phyloP scores from a whole-genome alignment of 2,113 vertebrate species.

The Caranx melampygus region DNA sequence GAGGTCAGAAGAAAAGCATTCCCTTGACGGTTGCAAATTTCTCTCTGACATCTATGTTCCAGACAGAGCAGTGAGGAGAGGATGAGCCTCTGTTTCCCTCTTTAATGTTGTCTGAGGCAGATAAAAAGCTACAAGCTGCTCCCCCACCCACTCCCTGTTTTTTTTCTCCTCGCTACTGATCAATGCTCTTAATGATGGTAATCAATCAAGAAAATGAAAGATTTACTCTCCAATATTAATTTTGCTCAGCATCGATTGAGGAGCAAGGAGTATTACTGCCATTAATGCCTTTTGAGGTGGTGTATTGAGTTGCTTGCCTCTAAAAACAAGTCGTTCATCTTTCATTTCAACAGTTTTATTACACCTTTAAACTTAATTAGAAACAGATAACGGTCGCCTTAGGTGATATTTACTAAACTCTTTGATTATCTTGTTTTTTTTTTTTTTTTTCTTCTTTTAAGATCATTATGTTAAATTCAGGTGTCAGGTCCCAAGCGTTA shows the following conservation, averaged over 20 bases:
- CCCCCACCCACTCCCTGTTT: conserved; percentile 49
- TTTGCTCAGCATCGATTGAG: conserved; percentile 79
- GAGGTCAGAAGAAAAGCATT: conserved; percentile 78
- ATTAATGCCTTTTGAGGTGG: conserved; percentile 78
- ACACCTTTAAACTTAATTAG: conserved; percentile 77
- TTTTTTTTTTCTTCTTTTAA: conserved; percentile 31
- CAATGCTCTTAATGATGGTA: conserved; percentile 78
- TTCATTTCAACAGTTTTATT: conserved; percentile 79
- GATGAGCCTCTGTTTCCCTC: conserved; percentile 46
- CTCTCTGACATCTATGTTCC: conserved; percentile 69
- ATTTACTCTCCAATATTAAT: conserved; percentile 83
- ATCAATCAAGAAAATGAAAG: conserved; percentile 82
- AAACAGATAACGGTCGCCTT: conserved; percentile 77
- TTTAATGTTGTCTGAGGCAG: conserved; percentile 66
- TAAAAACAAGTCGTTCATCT: conserved; percentile 80
- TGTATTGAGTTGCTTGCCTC: conserved; percentile 71
- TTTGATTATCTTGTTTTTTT: conserved; percentile 60
- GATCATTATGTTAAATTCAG: conserved; percentile 60
- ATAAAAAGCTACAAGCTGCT: conserved; percentile 66
- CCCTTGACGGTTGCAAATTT: conserved; percentile 76
- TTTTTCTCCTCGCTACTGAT: conserved; percentile 65
- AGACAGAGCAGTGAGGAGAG: conserved; percentile 45
- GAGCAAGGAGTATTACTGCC: conserved; percentile 74
- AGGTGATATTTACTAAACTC: conserved; percentile 69
- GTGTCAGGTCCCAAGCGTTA: conserved; percentile 25